Percentiles rank a stretch among this genome's conserved stretches.
These are phyloP conservation scores for Euwallacea fornicatus DNA, from an alignment of 1,140 invertebrate species.

Conservation along the genomic window DNA sequence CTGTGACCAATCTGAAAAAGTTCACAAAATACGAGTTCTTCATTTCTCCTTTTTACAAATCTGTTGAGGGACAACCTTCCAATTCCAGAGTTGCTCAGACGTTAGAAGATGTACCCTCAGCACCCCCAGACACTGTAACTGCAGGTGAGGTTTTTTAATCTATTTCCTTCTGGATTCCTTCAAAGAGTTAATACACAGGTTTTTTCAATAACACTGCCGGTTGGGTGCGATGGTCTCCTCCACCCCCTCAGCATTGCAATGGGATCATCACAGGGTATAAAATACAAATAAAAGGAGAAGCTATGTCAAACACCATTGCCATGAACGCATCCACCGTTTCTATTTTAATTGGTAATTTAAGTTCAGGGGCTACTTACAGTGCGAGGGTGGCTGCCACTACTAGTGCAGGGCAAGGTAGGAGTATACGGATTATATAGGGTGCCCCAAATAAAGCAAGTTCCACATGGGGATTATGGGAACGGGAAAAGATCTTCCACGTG, in stretches of 20 bases:
- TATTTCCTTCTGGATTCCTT: background rate
- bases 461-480: background rate
- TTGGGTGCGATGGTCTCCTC: slow-evolving; percentile 77
- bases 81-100: slow-evolving; percentile 72
- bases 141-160: slow-evolving; percentile 54
- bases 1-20: slow-evolving; percentile 73
- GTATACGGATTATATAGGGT: no score
- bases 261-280: slow-evolving; percentile 81
- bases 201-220: slow-evolving; percentile 78
- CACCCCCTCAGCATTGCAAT: slow-evolving; percentile 76
- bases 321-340: slow-evolving; percentile 73
- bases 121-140: slow-evolving; percentile 79
- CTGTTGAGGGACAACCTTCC: slow-evolving; percentile 79
- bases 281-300: slow-evolving; percentile 57
- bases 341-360: slow-evolving; percentile 72
- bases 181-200: slow-evolving; percentile 45
- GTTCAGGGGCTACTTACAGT: slow-evolving; percentile 69
- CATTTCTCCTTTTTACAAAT: slow-evolving; percentile 83
- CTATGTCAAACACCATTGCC: slow-evolving; percentile 52
- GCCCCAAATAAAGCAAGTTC: background rate
- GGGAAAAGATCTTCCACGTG: background rate
- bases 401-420: slow-evolving; percentile 60
- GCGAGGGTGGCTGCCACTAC: slow-evolving; percentile 76
- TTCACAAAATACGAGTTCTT: slow-evolving; percentile 88
- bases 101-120: slow-evolving; percentile 74